phyloP scores from a whole-genome alignment of 2,888 invertebrate genomes.

The Bugulina stolonifera region DNA sequence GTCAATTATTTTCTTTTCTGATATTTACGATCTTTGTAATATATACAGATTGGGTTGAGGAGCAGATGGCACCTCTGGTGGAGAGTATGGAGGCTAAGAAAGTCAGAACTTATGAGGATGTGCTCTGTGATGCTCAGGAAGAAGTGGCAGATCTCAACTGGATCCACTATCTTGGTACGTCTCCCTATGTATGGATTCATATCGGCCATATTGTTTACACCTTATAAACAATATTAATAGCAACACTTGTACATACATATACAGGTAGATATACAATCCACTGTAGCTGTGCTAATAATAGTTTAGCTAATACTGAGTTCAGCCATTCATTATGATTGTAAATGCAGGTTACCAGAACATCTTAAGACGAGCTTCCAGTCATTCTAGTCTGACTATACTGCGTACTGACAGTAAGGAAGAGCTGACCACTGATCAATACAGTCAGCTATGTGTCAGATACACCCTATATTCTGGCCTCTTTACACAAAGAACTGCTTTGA shows the following conservation, averaged over 20 bases:
- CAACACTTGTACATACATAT: background rate
- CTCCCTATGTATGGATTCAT: too few relatives aligned
- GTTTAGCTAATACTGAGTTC: too few relatives aligned
- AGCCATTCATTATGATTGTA: too few relatives aligned
- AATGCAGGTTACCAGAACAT: conserved; percentile 51
- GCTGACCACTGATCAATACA: conserved; percentile 26
- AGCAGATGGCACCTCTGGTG: conserved; percentile 47
- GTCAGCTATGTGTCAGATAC: background rate
- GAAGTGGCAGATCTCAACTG: conserved; percentile 43
- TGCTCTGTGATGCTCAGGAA: conserved; percentile 38
- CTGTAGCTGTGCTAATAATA: too few relatives aligned
- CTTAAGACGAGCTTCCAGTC: conserved; percentile 41
- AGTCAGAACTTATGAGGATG: conserved; percentile 46
- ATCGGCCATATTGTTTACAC: too few relatives aligned
- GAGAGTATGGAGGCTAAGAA: conserved; percentile 45
- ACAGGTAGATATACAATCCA: background rate
- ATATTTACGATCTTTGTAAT: too few relatives aligned
- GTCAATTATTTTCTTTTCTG: too few relatives aligned
- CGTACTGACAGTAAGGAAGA: conserved; percentile 28
- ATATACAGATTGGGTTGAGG: conserved; percentile 49
- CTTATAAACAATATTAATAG: too few relatives aligned
- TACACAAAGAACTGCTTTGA: background rate
- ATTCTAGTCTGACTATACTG: conserved; percentile 29
- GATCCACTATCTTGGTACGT: conserved; percentile 46
- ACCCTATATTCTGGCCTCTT: background rate